Base-by-base conservation (phyloP, 92 coral and sea anemone species). In the Heliopora coerulea region DNA sequence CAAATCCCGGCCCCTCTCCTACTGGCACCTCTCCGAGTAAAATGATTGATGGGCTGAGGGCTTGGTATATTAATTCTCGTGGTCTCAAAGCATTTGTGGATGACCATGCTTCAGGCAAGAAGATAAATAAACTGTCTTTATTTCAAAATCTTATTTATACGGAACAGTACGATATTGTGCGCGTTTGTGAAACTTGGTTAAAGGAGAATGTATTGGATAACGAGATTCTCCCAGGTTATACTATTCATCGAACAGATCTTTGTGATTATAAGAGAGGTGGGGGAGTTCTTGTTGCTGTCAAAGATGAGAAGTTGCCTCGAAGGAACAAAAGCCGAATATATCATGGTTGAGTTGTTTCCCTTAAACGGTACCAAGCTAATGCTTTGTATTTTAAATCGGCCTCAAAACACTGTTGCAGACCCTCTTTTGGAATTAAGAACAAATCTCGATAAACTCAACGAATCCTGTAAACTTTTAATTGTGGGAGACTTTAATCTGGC, bases 121-220 rank as follows among this genome's bases (percentile, higher is more conserved):
- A 37, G 11, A 37, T 11, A 37, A 37, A 11, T 37, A 37, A 37
- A 11, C 11, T 37, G 42, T 4, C 42, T 11, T 4, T 37, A 3
- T 57, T 57, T 26, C 63, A 57, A 26, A 12, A 3, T 26, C 63
- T 57, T 21, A 26, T 57, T 18, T 57, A 57, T 26, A 14, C 63
- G 3, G 29, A 15, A 26, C 20, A 3, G 15, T 57, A 57, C 48
- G 75, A 68, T 59, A 68, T 28, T 68, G 75, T 68, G 32, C 48
- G 75, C 29, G 58, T 68, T 29, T 68, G 59, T 28, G 60, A 68
- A 68, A 68, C 75, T 21, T 68, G 74, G 74, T 34, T 68, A 13
- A 44, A 68, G n/a, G 17, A 44, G 17, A 0, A 0, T 25, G 25
- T 68, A 6, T 32, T 39, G 39, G 74, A 68, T 31, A 68, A 20